phyloP scores from a whole-genome alignment of 2,113 vertebrate genomes.

The Ovibos moschatus region DNA sequence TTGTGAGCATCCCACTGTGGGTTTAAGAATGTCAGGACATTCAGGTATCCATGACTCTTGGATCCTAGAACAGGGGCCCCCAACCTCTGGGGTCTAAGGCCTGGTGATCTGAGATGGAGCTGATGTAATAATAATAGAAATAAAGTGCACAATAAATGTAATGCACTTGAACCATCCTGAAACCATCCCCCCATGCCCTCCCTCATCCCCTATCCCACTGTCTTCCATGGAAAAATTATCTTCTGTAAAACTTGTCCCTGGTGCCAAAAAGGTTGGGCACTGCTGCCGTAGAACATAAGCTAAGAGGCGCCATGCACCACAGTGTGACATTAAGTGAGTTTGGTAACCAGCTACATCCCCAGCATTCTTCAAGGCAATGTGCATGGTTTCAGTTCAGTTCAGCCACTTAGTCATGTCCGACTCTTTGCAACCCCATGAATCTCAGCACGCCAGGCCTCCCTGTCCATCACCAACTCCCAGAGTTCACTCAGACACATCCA shows the following conservation, averaged over 20 bases:
- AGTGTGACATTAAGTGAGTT: accelerated
- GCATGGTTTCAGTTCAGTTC: too few relatives aligned
- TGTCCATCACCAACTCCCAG: too few relatives aligned
- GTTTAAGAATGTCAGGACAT: not conserved
- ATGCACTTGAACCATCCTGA: not conserved
- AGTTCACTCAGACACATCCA: too few relatives aligned
- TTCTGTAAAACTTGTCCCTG: not conserved
- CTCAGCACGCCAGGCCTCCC: too few relatives aligned
- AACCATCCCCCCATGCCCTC: not conserved
- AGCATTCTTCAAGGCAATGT: not conserved
- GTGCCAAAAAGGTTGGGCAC: not conserved
- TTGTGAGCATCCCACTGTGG: accelerated
- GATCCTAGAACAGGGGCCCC: not conserved
- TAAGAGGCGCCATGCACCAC: accelerated
- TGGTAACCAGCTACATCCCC: not conserved
- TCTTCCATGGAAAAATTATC: not conserved
- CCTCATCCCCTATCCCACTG: not conserved
- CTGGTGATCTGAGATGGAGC: not conserved
- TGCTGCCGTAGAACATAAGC: not conserved
- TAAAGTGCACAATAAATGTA: not conserved
- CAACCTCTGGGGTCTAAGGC: not conserved
- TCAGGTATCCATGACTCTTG: accelerated
- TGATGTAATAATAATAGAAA: not conserved
- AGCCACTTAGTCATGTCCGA: too few relatives aligned
- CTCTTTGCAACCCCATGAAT: too few relatives aligned